Evolutionary conservation across 1,140 invertebrate species (phyloP), one percentile per base, ranked within the genome.

Genomic region (Diprion similis): DNA sequence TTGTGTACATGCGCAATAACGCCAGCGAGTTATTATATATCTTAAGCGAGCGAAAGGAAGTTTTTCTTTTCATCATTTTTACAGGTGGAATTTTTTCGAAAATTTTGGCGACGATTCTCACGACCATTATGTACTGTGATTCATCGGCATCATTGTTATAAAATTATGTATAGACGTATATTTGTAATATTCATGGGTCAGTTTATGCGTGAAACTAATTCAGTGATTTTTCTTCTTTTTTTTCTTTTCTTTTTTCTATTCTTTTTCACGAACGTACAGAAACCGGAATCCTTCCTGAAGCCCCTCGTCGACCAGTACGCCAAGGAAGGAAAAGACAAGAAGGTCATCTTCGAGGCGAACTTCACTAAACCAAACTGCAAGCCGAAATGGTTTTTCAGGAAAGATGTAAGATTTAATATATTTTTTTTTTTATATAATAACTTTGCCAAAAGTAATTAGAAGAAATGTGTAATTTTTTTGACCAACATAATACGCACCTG

Each of bases 241-340:
- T n/a, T n/a, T n/a, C n/a, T n/a, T n/a, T n/a, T n/a, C n/a, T 37
- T 37, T 37, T 37, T 37, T 37, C 6, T 6, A 37, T 59, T 59
- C 51, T 73, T 76, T 75, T 85, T 81, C 79, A 90, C 46, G n/a
- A 13, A 71, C 1, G 64, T 91, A 81, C 91, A 99, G 97, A 98
- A 98, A 94, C 93, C 93, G 89, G 98, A 99, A 83, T 93, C 93
- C 72, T 99, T 98, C 92, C 91, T 98, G 81, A 97, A 97, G 88
- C 96, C 97, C 73, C 90, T 99, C 76, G 93, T 98, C 78, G 98
- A 99, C 89, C 93, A 96, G 88, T 95, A 95, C 82, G 95, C 95
- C 66, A 98, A 98, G 84, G 97, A 99, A 90, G 97, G 97, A 78
- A 99, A 98, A 89, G 98, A 99, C 86, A 98, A 98, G 85, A 96